Evolutionary conservation across 2,888 invertebrate species (phyloP).

Genomic region (Metacarcinus magister): DNA sequence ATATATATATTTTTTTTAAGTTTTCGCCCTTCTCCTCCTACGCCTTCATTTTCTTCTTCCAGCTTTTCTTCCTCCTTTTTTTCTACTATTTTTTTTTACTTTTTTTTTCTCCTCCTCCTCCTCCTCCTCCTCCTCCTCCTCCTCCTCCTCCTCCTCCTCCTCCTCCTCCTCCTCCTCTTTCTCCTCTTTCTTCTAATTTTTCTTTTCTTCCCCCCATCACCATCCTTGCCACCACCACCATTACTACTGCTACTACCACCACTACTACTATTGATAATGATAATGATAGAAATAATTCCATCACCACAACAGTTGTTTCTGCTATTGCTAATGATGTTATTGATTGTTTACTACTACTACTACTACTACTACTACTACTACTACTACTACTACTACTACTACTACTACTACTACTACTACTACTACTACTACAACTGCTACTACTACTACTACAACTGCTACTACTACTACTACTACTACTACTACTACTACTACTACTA

Average conservation of each 20-base stretch:
- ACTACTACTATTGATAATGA: not conserved
- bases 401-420: not conserved
- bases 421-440: not conserved
- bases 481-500: not conserved
- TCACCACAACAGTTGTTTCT: no score
- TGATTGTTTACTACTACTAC: no score
- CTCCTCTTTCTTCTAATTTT: no score
- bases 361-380: no score
- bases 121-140: not conserved
- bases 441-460: not conserved
- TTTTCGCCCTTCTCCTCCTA: not conserved
- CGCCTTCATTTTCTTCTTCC: slow-evolving; percentile 35
- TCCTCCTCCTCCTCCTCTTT: not conserved
- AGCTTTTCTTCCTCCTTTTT: slow-evolving; percentile 54
- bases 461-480: not conserved
- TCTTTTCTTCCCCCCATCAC: no score
- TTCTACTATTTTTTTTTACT: not conserved
- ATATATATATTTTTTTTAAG: not conserved
- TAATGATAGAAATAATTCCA: no score
- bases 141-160: not conserved
- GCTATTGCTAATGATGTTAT: no score
- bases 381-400: no score
- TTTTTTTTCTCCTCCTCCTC: not conserved
- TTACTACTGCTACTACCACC: not conserved
- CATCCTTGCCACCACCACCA: no score